Evolutionary conservation across 1,140 invertebrate genomes (phyloP), one percentile per base, ranked within the genome.

Genomic region (Leptopilina clavipes): DNA sequence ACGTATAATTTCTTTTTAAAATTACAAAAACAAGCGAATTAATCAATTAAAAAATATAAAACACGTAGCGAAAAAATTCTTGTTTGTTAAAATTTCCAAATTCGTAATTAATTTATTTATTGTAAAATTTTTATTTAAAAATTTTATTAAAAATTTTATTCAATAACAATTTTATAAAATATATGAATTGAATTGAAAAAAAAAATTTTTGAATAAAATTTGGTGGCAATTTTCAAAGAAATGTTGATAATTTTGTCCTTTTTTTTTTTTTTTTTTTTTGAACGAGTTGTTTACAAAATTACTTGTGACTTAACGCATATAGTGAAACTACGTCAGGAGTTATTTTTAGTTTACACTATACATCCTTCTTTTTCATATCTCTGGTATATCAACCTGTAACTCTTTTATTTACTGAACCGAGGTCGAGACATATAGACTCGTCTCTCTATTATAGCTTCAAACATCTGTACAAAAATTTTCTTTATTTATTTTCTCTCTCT

Each of bases 301-400:
- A 52, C 48, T 52, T 52, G 48, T 52, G 14, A 52, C 14, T 52
- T 52, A 52, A 52, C 48, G n/a, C 82, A 70, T 81, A 75, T 1
- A 2, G 73, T 17, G 75, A 75, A 83, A 83, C 76, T 76, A 78
- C 82, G 82, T 83, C 82, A 81, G 40, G 40, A 76, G 82, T 79
- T 83, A 83, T 83, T 83, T 65, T 83, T 76, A 81, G 82, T 81
- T 74, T 78, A 77, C 79, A 40, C 7, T 40, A 40, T 83, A 81
- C 82, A 83, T 83, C 79, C 77, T 81, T 83, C 80, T 81, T 83
- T 40, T 81, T 81, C 52, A 80, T 79, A 83, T 83, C 79, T 73
- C 79, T 73, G 72, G 65, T 79, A 72, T 73, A 78, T 75, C 54
- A 76, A 78, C 56, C 54, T 78, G 81, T 79, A 45, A 45, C 77